Conservation (phyloP, 2,797 vertebrate species). For the Tenualosa ilisha region DNA sequence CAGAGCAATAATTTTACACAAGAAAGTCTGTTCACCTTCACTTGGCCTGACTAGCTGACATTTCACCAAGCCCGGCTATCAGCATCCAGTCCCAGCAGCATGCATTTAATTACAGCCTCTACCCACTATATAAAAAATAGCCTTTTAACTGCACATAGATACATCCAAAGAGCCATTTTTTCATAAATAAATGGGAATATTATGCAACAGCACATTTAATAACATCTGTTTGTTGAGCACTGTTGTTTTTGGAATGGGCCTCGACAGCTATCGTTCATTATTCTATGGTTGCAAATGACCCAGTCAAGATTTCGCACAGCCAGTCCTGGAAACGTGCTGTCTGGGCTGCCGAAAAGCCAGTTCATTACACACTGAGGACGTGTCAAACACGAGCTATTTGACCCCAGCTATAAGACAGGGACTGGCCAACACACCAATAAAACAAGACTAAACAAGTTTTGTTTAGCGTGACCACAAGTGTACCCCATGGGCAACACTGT, state of each 20-base stretch:
- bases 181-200: slow-evolving; percentile 11
- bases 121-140: slow-evolving; percentile 9
- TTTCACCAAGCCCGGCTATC: slow-evolving; percentile 11
- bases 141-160: slow-evolving; percentile 12
- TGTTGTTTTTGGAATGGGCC: slow-evolving; percentile 1
- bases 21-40: slow-evolving; percentile 17
- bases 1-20: background rate
- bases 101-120: background rate
- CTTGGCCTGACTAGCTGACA: background rate
- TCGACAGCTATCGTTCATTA: slow-evolving; percentile 6
- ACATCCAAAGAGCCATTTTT: background rate
- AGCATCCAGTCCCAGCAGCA: background rate
- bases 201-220: slow-evolving; percentile 13
- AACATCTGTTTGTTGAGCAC: slow-evolving; percentile 18
- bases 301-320: background rate
- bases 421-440: background rate
- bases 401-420: background rate
- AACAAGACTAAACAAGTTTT: slow-evolving; percentile 11
- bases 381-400: background rate
- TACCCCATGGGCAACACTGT: background rate
- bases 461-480: background rate
- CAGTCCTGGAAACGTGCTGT: background rate
- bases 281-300: slow-evolving; percentile 2
- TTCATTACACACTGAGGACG: background rate
- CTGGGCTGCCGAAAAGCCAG: slow-evolving; percentile 9